phyloP scores from a whole-genome alignment of 92 coral and sea anemone species.

The Pocillopora grandis region DNA sequence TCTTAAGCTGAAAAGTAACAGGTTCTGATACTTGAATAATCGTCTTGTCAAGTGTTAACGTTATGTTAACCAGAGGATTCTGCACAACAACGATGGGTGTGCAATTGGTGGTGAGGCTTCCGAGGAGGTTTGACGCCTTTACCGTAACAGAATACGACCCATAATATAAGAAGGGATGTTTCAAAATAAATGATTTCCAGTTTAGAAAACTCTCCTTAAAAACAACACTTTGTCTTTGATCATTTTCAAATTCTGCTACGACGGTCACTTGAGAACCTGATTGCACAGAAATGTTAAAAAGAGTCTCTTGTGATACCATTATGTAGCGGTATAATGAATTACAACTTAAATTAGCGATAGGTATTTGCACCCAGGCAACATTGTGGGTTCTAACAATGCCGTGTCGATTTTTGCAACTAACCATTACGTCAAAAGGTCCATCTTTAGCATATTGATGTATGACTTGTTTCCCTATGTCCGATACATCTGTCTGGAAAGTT shows the following conservation, averaged over 20 bases:
- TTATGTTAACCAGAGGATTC: slow-evolving; percentile 36
- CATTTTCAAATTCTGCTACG: slow-evolving; percentile 26
- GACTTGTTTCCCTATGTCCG: slow-evolving; percentile 23
- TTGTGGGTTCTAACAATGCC: slow-evolving; percentile 31
- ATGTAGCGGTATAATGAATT: slow-evolving; percentile 15
- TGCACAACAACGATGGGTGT: slow-evolving; percentile 51
- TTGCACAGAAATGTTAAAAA: slow-evolving; percentile 32
- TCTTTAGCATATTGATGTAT: slow-evolving; percentile 52
- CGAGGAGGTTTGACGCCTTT: slow-evolving; percentile 46
- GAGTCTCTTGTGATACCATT: slow-evolving; percentile 19
- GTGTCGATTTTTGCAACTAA: slow-evolving; percentile 61
- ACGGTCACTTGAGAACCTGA: slow-evolving; percentile 59
- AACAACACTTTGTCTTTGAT: background rate
- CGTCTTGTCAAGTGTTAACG: slow-evolving; percentile 29
- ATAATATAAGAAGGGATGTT: slow-evolving; percentile 27
- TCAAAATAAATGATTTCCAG: slow-evolving; percentile 27
- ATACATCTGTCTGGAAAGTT: slow-evolving; percentile 46
- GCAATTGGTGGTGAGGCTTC: background rate
- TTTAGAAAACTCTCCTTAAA: slow-evolving; percentile 21
- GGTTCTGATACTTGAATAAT: slow-evolving; percentile 15
- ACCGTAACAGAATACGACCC: slow-evolving; percentile 46
- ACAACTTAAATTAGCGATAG: slow-evolving; percentile 37
- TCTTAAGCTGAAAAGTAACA: slow-evolving; percentile 19
- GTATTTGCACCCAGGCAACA: slow-evolving; percentile 58
- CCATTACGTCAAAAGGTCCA: slow-evolving; percentile 45